A percentile compares a stretch with the other conserved stretches of the same genome.
Evolutionary conservation across 2,888 invertebrate species (phyloP).

Genomic region (Diaprepes abbreviatus): DNA sequence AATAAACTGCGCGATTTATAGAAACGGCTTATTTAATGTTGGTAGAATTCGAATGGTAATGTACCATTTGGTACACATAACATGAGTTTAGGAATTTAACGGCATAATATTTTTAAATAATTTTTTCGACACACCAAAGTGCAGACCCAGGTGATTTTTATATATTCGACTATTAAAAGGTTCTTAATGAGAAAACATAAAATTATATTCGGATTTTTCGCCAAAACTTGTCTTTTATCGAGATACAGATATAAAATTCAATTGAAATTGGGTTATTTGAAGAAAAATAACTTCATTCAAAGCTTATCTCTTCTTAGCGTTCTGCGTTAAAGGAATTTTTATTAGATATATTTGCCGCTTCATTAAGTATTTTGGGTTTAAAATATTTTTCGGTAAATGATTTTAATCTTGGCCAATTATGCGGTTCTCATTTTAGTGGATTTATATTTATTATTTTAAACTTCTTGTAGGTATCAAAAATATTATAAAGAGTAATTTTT

Average conservation of each 20-base stretch:
- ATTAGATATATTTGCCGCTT: conserved; percentile 9
- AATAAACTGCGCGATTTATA: conserved; percentile 40
- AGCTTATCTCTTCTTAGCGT: not conserved
- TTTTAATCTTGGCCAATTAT: not conserved
- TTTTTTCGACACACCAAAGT: conserved; percentile 27
- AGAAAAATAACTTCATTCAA: conserved; percentile 10
- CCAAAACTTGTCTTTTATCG: conserved; percentile 23
- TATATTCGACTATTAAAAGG: conserved; percentile 13
- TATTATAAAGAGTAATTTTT: too few species aligned
- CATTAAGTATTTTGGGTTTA: not conserved
- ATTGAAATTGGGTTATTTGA: not conserved
- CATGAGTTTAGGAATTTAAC: conserved; percentile 24
- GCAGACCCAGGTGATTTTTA: conserved; percentile 7
- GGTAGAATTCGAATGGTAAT: conserved; percentile 38
- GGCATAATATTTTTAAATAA: conserved; percentile 29
- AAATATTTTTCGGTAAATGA: not conserved
- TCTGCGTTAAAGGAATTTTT: conserved; percentile 1
- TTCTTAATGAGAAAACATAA: conserved; percentile 7
- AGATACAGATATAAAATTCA: not conserved
- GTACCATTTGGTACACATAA: conserved; percentile 36
- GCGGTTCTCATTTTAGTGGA: not conserved
- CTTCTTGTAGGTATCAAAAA: too few species aligned
- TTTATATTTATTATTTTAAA: too few species aligned
- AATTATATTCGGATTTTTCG: conserved; percentile 8
- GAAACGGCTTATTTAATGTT: conserved; percentile 27